Conservation (phyloP, 2,113 vertebrate genomes). For the Otis tarda region DNA sequence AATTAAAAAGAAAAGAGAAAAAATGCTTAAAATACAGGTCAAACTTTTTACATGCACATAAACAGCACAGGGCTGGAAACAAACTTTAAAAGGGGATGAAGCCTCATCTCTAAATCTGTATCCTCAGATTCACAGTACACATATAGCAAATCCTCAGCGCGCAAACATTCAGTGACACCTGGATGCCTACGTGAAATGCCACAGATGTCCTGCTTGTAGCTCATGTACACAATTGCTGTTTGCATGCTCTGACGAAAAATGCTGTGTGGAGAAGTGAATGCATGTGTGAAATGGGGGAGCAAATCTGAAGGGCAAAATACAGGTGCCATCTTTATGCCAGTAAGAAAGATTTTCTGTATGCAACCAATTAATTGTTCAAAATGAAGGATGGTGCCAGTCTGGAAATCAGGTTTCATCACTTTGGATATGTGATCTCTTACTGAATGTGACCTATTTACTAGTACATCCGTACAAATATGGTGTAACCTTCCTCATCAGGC, state of each 20-base stretch:
- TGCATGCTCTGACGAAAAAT: not conserved
- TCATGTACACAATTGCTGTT: not conserved
- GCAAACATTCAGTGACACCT: not conserved
- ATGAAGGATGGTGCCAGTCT: not conserved
- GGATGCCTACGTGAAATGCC: not conserved
- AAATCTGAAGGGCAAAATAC: not conserved
- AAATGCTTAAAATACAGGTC: constrained; percentile 26
- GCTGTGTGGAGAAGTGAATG: not conserved
- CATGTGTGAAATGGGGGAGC: not conserved
- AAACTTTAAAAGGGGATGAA: not conserved
- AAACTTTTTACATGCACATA: not conserved
- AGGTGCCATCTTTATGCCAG: not conserved
- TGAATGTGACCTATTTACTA: not conserved
- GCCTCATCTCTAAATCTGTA: not conserved
- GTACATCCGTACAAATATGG: not conserved
- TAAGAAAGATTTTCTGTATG: not conserved
- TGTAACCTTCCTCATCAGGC: not conserved
- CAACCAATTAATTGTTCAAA: not conserved
- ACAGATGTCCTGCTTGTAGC: not conserved
- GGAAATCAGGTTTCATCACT: not conserved
- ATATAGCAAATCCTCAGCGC: not conserved
- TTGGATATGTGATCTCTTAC: not conserved
- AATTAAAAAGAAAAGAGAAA: constrained; percentile 63
- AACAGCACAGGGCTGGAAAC: not conserved
- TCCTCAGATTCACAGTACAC: not conserved